Percentiles rank a stretch among this genome's conserved stretches.
Conservation (phyloP, 2,797 vertebrate species). For the Thaleichthys pacificus region DNA sequence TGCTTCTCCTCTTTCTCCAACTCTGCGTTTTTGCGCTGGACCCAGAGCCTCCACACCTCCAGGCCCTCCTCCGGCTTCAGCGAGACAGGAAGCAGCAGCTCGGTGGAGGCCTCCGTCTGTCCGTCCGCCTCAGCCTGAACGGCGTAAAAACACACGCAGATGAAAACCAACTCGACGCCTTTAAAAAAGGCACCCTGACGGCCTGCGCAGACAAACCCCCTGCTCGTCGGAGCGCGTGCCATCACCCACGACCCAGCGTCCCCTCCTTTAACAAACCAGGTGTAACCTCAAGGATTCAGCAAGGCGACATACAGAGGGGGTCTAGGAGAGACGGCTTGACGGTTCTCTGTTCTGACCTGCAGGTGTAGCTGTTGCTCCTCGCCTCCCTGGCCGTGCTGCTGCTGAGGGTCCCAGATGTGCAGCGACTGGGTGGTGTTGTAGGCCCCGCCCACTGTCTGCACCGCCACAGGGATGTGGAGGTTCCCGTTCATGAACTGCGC, state of each 20-base stretch:
- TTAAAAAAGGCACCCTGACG: background rate
- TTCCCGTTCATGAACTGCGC: constrained; percentile 99
- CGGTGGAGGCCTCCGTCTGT: constrained; percentile 81
- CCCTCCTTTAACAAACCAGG: background rate
- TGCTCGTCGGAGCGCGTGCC: background rate
- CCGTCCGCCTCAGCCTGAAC: constrained; percentile 84
- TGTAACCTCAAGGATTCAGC: too few species aligned
- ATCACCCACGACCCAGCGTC: background rate
- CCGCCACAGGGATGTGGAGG: constrained; percentile 99
- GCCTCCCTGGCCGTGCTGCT: constrained; percentile 81
- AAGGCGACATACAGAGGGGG: too few species aligned
- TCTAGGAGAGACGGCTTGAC: too few species aligned
- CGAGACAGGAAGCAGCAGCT: constrained; percentile 90
- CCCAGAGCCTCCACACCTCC: constrained; percentile 97
- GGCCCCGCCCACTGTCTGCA: constrained; percentile 94
- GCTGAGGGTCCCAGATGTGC: constrained; percentile 98
- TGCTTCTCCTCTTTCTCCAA: constrained; percentile 91
- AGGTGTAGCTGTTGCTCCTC: constrained; percentile 83
- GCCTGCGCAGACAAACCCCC: too few species aligned
- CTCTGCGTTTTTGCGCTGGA: constrained; percentile 94
- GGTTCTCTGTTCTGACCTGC: constrained; percentile 73
- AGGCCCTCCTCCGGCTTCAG: constrained; percentile 97
- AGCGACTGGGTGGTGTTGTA: constrained; percentile 95
- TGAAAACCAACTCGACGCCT: background rate
- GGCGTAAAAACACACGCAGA: too few species aligned